phyloP scores from a whole-genome alignment of 2,888 invertebrate genomes.

The Herminia tarsipennalis region DNA sequence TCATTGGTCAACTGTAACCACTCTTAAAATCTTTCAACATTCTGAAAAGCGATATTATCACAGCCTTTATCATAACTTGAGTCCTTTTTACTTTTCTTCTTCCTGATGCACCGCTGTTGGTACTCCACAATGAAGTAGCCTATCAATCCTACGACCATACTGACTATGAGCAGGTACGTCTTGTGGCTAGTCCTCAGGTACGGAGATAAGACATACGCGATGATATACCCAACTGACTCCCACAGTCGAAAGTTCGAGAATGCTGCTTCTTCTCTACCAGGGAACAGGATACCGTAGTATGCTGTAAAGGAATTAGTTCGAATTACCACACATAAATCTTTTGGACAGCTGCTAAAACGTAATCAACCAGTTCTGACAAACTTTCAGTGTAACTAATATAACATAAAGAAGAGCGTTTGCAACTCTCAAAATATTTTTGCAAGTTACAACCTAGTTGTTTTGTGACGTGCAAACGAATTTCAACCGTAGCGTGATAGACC shows the following conservation, averaged over 20 bases:
- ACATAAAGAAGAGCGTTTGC: no score
- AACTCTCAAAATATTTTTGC: no score
- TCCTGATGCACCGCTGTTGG: slow-evolving; percentile 53
- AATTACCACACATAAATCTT: no score
- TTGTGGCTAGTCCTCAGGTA: slow-evolving; percentile 81
- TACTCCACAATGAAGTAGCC: slow-evolving; percentile 81
- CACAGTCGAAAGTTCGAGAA: slow-evolving; percentile 90
- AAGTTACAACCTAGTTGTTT: no score
- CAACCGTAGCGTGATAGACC: no score
- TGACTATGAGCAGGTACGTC: slow-evolving; percentile 78
- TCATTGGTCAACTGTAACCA: no score
- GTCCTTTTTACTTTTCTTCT: slow-evolving; percentile 47
- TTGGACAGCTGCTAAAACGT: no score
- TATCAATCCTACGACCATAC: slow-evolving; percentile 79
- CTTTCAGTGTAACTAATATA: no score
- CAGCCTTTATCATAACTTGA: slow-evolving; percentile 52
- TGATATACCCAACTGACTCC: slow-evolving; percentile 88
- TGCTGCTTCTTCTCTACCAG: slow-evolving; percentile 87
- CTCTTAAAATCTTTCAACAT: slow-evolving; percentile 44
- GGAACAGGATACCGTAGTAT: slow-evolving; percentile 88
- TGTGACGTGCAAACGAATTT: no score
- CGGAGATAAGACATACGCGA: slow-evolving; percentile 86
- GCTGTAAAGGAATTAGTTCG: slow-evolving; percentile 61
- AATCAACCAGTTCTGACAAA: no score
- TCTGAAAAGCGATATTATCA: slow-evolving; percentile 72